Percentiles rank a stretch among this genome's conserved stretches.
These are phyloP conservation scores for Antechinus flavipes DNA, from an alignment of 2,113 vertebrate genomes.

Conservation along the genomic window DNA sequence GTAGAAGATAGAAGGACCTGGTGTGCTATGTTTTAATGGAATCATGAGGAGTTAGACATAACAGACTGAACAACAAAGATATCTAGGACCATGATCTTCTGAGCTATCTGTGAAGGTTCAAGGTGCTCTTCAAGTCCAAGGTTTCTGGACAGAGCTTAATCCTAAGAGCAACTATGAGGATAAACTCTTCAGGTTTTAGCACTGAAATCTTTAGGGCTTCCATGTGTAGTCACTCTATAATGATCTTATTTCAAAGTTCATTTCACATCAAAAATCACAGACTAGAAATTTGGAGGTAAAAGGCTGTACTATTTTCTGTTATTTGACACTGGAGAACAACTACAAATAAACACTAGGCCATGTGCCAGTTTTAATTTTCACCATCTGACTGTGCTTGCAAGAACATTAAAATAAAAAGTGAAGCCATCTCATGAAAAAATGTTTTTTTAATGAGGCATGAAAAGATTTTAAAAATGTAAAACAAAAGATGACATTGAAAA, in stretches of 20 bases:
- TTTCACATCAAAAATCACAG: not conserved
- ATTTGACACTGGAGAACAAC: not conserved
- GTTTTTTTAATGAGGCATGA: constrained; percentile 32
- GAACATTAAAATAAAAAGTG: constrained; percentile 50
- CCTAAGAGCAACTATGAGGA: not conserved
- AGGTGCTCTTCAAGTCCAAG: not conserved
- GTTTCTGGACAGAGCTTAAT: not conserved
- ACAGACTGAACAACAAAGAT: not conserved
- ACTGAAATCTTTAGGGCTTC: not conserved
- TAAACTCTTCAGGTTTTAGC: not conserved
- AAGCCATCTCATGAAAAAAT: constrained; percentile 27
- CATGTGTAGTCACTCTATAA: too few relatives aligned
- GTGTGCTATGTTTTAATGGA: not conserved
- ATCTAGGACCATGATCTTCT: not conserved
- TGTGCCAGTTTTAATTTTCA: not conserved
- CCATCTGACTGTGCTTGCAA: not conserved
- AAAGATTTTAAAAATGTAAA: constrained; percentile 36
- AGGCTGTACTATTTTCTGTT: not conserved
- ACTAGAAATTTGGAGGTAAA: not conserved
- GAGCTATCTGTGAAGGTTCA: not conserved
- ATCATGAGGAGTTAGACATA: not conserved
- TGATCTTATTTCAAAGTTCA: not conserved
- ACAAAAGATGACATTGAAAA: constrained; percentile 50
- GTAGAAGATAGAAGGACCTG: not conserved
- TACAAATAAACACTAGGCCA: not conserved